Conservation (phyloP, 2,113 vertebrate genomes). For the Colistium nudipinnis region DNA sequence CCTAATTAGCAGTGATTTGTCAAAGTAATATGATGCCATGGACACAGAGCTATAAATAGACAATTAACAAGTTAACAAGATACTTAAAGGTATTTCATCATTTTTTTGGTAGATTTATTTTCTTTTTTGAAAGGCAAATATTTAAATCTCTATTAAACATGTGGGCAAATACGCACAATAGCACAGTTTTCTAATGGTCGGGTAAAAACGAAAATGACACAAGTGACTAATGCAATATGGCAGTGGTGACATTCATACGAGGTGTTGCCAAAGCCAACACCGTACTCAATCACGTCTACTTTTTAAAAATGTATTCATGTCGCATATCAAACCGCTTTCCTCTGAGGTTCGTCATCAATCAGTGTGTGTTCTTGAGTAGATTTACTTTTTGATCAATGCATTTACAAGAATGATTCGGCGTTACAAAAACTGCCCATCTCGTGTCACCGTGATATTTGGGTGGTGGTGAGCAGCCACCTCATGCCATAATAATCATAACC, state of each 20-base stretch:
- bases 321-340: slow-evolving; percentile 4
- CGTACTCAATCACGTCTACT: neutral
- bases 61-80: neutral
- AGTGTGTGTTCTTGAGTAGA: neutral
- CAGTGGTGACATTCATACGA: neutral
- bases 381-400: slow-evolving; percentile 10
- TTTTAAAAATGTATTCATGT: neutral
- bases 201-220: neutral
- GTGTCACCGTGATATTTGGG: slow-evolving; percentile 29
- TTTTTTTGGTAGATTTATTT: neutral
- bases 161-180: neutral
- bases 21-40: neutral
- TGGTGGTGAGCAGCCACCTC: slow-evolving; percentile 39
- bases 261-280: neutral
- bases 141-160: neutral
- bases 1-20: neutral
- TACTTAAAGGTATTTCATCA: neutral
- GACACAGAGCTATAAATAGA: neutral
- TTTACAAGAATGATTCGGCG: slow-evolving; percentile 6
- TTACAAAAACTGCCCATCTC: slow-evolving; percentile 7
- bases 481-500: slow-evolving; percentile 63
- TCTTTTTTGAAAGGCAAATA: neutral
- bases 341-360: slow-evolving; percentile 1
- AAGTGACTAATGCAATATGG: neutral
- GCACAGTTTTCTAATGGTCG: neutral